Percentiles rank a stretch among this genome's conserved stretches.
Evolutionary conservation across 2,113 vertebrate species (phyloP).

Genomic region (Aspiorhynchus laticeps): DNA sequence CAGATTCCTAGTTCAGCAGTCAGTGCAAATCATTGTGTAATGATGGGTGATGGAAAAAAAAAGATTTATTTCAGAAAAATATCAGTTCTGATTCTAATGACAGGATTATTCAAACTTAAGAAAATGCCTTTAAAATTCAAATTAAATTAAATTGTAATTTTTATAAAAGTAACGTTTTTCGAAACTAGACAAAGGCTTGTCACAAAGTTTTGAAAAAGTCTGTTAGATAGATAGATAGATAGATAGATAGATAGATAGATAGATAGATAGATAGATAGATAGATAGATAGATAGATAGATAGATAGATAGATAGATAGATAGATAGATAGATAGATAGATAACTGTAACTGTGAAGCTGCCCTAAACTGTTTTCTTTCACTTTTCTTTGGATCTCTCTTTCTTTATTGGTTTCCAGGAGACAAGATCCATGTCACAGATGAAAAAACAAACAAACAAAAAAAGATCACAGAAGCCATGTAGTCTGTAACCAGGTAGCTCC

Average conservation of each 20-base stretch:
- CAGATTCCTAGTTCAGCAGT: neutral
- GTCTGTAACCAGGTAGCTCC: conserved; percentile 50
- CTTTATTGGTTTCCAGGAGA: conserved; percentile 70
- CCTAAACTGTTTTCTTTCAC: neutral
- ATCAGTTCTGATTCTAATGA: neutral
- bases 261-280: neutral
- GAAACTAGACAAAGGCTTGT: too few relatives aligned
- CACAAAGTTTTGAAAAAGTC: too few relatives aligned
- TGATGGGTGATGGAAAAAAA: neutral
- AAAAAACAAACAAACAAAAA: neutral
- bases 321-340: neutral
- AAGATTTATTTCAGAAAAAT: neutral
- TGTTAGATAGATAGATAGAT: neutral
- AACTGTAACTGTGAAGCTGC: neutral
- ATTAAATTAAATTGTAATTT: neutral
- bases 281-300: neutral
- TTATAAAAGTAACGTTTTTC: too few relatives aligned
- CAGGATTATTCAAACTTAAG: too few relatives aligned
- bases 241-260: neutral
- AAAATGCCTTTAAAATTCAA: too few relatives aligned
- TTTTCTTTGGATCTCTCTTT: neutral
- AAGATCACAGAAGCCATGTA: conserved; percentile 59
- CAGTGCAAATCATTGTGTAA: neutral
- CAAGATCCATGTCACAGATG: conserved; percentile 54
- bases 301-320: neutral